phyloP scores from a whole-genome alignment of 1,140 invertebrate genomes.

The Hylaeus volcanicus region DNA sequence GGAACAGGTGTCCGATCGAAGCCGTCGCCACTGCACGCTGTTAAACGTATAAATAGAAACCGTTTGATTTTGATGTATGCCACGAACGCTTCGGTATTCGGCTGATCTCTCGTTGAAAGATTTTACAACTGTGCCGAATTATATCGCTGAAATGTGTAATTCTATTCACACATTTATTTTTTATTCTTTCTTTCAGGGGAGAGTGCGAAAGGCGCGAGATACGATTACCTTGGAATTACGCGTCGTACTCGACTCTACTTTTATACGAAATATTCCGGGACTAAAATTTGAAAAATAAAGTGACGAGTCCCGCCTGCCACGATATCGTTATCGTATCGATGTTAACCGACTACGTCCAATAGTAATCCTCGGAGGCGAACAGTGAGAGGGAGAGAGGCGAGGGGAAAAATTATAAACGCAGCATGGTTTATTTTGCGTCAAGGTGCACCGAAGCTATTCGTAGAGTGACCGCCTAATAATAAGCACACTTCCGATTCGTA shows the following conservation, averaged over 20 bases:
- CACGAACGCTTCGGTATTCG: slow-evolving; percentile 65
- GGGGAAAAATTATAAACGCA: slow-evolving; percentile 28
- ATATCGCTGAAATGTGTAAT: neutral
- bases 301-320: too few species aligned
- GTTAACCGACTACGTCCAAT: too few species aligned
- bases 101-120: slow-evolving; percentile 54
- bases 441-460: slow-evolving; percentile 44
- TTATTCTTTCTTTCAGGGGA: too few species aligned
- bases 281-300: too few species aligned
- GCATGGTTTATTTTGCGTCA: slow-evolving; percentile 40
- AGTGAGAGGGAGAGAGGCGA: too few species aligned
- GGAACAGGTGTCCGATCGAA: slow-evolving; percentile 71
- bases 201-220: too few species aligned
- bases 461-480: slow-evolving; percentile 48
- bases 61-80: slow-evolving; percentile 76
- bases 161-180: too few species aligned
- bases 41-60: slow-evolving; percentile 73
- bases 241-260: too few species aligned
- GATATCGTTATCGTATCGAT: too few species aligned
- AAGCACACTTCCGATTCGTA: slow-evolving; percentile 45
- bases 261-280: too few species aligned
- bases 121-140: neutral
- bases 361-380: too few species aligned
- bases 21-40: slow-evolving; percentile 56
- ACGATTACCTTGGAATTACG: too few species aligned